These are phyloP conservation scores for Strigamia maritima DNA, from an alignment of 2,888 invertebrate species.

Conservation along the genomic window DNA sequence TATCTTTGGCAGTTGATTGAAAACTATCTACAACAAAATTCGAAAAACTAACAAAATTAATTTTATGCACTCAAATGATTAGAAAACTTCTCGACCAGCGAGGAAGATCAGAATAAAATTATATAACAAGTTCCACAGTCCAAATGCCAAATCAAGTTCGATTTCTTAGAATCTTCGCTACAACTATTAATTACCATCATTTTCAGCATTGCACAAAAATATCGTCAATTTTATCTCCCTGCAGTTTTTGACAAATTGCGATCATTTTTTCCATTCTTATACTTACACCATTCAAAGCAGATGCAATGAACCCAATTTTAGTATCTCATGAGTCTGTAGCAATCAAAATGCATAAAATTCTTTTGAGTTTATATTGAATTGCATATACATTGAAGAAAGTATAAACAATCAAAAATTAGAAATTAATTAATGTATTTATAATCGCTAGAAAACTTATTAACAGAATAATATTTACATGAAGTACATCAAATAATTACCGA, in stretches of 20 bases:
- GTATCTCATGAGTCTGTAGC: too few relatives aligned
- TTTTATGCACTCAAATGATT: not conserved
- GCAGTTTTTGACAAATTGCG: not conserved
- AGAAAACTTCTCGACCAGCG: not conserved
- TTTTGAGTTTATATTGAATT: not conserved
- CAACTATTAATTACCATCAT: too few relatives aligned
- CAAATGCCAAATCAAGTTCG: not conserved
- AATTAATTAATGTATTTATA: not conserved
- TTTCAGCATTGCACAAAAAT: too few relatives aligned
- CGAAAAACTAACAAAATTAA: not conserved
- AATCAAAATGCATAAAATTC: too few relatives aligned
- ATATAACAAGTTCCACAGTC: not conserved
- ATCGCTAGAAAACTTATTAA: not conserved
- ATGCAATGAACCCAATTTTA: too few relatives aligned
- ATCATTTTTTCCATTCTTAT: not conserved
- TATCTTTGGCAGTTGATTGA: conserved; percentile 16
- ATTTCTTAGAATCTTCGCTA: not conserved
- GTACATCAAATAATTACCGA: not conserved
- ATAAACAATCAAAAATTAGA: too few relatives aligned
- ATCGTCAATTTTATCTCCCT: not conserved
- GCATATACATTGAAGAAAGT: not conserved
- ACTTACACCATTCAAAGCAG: too few relatives aligned
- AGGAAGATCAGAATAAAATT: not conserved
- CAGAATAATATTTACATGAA: not conserved
- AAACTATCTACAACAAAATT: conserved; percentile 1